These are phyloP conservation scores for Xiphydria camelus DNA, from an alignment of 2,888 invertebrate genomes.

Conservation along the genomic window DNA sequence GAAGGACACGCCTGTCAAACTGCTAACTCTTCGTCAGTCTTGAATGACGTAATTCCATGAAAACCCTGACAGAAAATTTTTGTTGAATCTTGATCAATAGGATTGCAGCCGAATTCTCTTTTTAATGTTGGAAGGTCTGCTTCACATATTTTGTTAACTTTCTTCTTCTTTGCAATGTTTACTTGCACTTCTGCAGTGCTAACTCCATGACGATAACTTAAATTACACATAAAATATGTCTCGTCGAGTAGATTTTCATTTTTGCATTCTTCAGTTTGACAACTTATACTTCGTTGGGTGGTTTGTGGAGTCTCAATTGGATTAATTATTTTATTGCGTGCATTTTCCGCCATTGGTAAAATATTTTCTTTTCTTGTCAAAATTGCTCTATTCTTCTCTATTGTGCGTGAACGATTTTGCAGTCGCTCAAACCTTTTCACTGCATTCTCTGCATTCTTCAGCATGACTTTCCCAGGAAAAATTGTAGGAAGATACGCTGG, in stretches of 20 bases:
- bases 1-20: slow-evolving; percentile 20
- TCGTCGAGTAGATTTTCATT: not conserved
- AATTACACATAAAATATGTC: slow-evolving; percentile 8
- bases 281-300: slow-evolving; percentile 13
- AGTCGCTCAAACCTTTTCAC: no score
- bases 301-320: no score
- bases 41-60: slow-evolving; percentile 9
- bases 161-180: slow-evolving; percentile 5
- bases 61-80: slow-evolving; percentile 5
- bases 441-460: no score
- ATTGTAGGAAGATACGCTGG: no score
- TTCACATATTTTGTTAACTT: slow-evolving; percentile 1
- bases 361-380: no score
- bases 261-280: slow-evolving; percentile 12
- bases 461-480: no score
- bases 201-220: not conserved
- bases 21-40: no score
- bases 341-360: no score
- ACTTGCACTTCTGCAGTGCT: slow-evolving; percentile 14
- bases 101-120: slow-evolving; percentile 10
- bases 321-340: no score
- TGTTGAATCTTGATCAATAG: not conserved
- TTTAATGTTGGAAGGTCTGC: slow-evolving; percentile 1
- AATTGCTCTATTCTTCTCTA: no score
- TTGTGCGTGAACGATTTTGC: no score